Base-by-base conservation (phyloP, 2,888 invertebrate species). In the Hirtodrosophila cameraria region DNA sequence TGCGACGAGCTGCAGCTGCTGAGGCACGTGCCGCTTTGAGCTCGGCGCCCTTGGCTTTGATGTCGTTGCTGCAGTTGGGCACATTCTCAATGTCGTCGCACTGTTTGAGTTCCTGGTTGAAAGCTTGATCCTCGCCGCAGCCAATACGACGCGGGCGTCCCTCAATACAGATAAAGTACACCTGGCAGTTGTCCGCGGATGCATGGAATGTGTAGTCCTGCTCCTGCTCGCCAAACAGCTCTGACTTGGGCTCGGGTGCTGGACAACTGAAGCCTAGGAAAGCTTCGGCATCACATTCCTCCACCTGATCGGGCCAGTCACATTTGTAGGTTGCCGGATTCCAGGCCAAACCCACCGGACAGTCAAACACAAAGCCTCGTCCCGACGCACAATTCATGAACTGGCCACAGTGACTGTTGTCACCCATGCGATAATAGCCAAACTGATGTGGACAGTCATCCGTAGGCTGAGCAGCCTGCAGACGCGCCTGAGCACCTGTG, bases 221-320 rank as follows among this genome's bases (percentile, higher is more conserved):
- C 13, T 89, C 90, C 58, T 90, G 92, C 9, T 89, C 90, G 9
- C 92, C 91, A 8, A 92, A 88, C 12, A 89, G 81, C 0, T 87
- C 88, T 0, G 89, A 88, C 28, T 78, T 89, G 35, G 72, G 76
- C 1, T 13, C 72, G 5, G 58, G 60, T n/a, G 92, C 92, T 0
- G 97, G 97, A 86, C 97, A 97, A 9, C 92, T 92, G 92, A 96
- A 97, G 7, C 96, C 95, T 46, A 97, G 92, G 74, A 84, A 91
- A 1, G 96, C 94, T 93, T 96, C 96, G 43, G 95, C 94, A 87
- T 97, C 94, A 81, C 96, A 97, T 54, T 94, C 94, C 2, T 93
- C 89, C 0, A 96, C 96, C 89, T 95, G 93, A 91, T 97, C 97
- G 2, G 97, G 96, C 96, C 96, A 97, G 66, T 97, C 96, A 89